Percentiles rank a stretch among this genome's conserved stretches.
Conservation (phyloP, 2,797 vertebrate species). For the Paguma larvata region DNA sequence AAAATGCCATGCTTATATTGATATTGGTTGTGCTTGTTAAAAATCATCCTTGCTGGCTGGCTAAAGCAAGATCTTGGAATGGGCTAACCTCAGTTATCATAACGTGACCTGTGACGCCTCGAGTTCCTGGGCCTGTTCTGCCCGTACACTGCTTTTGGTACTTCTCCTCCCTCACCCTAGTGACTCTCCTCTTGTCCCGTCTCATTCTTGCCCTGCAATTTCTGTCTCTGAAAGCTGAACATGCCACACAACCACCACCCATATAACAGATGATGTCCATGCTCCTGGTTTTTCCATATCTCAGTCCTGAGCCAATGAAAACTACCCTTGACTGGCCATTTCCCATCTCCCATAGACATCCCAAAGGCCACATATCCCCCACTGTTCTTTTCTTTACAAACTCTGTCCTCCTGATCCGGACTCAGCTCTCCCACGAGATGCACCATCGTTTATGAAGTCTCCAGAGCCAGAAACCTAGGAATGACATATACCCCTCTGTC, state of each 20-base stretch:
- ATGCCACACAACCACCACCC: too few relatives aligned
- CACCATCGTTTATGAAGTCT: background rate
- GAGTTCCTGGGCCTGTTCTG: background rate
- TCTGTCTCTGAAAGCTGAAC: background rate
- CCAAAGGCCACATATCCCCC: background rate
- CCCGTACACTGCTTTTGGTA: background rate
- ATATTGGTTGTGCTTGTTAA: background rate
- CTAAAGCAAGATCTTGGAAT: background rate
- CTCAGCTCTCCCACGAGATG: background rate
- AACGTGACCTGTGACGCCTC: background rate
- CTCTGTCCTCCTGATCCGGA: background rate
- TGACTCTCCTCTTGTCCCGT: background rate
- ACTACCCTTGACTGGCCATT: background rate
- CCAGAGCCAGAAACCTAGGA: background rate
- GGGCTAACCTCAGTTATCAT: background rate
- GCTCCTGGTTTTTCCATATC: background rate
- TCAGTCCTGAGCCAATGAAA: background rate
- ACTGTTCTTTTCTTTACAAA: background rate
- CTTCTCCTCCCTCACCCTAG: background rate
- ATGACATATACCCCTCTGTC: background rate
- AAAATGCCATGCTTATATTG: background rate
- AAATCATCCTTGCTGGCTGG: background rate
- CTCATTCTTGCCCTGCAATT: background rate
- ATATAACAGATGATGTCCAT: background rate
- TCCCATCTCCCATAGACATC: background rate